Evolutionary conservation across 53 echinoderm and acorn worm genomes (phyloP).

Genomic region (Zoroaster sp.): DNA sequence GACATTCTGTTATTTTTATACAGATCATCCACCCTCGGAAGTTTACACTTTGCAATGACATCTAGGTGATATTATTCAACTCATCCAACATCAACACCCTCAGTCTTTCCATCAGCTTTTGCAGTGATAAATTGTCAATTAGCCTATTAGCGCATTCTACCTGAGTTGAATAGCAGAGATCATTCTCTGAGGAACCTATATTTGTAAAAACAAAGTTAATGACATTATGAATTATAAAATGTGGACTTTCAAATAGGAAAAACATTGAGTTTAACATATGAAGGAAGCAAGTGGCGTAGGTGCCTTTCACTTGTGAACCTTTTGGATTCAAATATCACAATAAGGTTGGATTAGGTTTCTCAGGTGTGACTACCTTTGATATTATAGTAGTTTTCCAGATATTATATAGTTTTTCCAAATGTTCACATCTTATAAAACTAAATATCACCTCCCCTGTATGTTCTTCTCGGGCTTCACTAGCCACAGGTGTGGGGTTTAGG

Average conservation of each 20-base stretch:
- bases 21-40: no score
- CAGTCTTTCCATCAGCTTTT: conserved; percentile 17
- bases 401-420: no score
- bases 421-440: no score
- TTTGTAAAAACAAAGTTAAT: no score
- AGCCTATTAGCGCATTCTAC: neutral
- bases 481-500: no score
- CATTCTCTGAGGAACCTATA: conserved; percentile 19
- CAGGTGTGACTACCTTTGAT: no score
- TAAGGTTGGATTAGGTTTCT: no score
- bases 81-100: conserved; percentile 21
- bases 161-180: conserved; percentile 30
- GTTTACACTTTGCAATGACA: conserved; percentile 17
- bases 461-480: no score
- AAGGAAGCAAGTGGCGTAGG: no score
- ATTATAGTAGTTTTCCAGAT: no score
- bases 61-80: conserved; percentile 29
- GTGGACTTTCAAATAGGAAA: neutral
- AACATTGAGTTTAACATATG: no score
- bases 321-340: neutral
- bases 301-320: neutral
- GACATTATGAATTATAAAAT: neutral
- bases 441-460: no score
- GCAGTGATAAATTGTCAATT: neutral
- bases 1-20: neutral